Evolutionary conservation across 2,888 invertebrate genomes (phyloP).

Genomic region (Caenorhabditis japonica): DNA sequence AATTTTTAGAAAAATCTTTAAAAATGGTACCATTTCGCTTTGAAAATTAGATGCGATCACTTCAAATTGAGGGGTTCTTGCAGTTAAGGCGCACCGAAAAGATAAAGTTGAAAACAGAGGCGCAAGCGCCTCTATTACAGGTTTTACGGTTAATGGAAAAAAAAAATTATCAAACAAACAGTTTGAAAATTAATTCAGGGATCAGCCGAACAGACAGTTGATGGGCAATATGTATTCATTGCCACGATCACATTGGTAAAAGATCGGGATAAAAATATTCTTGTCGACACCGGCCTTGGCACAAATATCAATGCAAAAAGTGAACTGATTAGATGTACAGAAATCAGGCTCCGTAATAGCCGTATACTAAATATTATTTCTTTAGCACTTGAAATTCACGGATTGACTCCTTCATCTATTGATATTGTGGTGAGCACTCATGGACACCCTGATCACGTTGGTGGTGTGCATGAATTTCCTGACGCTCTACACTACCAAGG

Average conservation of each 20-base stretch:
- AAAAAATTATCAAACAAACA: not conserved
- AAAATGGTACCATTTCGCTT: too few species aligned
- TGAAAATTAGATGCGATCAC: too few species aligned
- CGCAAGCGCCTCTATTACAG: too few species aligned
- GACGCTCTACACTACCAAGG: slow-evolving; percentile 67
- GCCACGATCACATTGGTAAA: slow-evolving; percentile 73
- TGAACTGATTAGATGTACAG: slow-evolving; percentile 68
- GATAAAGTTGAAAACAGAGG: too few species aligned
- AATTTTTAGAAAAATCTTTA: too few species aligned
- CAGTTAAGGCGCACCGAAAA: too few species aligned
- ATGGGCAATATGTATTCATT: slow-evolving; percentile 70
- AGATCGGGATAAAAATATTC: slow-evolving; percentile 68
- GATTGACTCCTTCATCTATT: slow-evolving; percentile 63
- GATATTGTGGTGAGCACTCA: slow-evolving; percentile 75
- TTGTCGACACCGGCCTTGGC: slow-evolving; percentile 75
- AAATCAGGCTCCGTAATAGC: too few species aligned
- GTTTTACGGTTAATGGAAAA: too few species aligned
- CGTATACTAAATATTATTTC: too few species aligned
- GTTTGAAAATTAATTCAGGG: slow-evolving; percentile 63
- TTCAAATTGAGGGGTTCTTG: too few species aligned
- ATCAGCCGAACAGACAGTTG: slow-evolving; percentile 69
- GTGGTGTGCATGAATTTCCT: slow-evolving; percentile 65
- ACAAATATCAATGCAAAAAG: slow-evolving; percentile 76
- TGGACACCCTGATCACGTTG: slow-evolving; percentile 74
- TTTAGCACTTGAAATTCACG: slow-evolving; percentile 29